Evolutionary conservation across 1,140 invertebrate species (phyloP), one percentile per base, ranked within the genome.

Genomic region (Drosophila equinoxialis): DNA sequence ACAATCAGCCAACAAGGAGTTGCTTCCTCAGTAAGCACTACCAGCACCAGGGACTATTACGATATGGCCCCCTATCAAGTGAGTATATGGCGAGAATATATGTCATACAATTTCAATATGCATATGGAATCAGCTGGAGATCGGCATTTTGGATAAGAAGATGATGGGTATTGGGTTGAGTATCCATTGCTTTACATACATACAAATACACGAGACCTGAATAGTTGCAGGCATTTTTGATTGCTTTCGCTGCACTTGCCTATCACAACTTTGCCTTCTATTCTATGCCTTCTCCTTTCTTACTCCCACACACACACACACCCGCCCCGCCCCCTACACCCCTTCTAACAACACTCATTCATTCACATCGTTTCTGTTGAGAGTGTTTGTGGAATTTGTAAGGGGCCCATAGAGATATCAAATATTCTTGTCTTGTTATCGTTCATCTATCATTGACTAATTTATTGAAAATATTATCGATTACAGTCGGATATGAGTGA

Each of bases 401-500:
- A 30, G 30, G 30, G 30, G 5, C 30, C 30, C 4, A 30, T 30
- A 30, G 26, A 30, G 3, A 30, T 37, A 23, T 60, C 13, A 10
- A 17, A 20, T 17, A 13, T 23, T 23, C 23, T 4, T 26, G 0
- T 26, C 23, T 20, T 26, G 10, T 13, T 14, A 23, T 23, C 20
- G 20, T 23, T 26, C 39, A 10, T 11, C 10, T 10, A 8, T 37
- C 35, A 30, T 6, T 30, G 30, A 30, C 30, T 30, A 30, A 30
- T 66, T 67, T 30, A 30, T 54, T 45, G 11, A n/a, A 39, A n/a
- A 1, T 6, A 30, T 14, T 69, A 55, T 14, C 7, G 20, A 39
- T 74, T 71, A 2, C 80, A 87, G 84, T 68, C 70, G 48, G 85
- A 84, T 20, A 87, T 87, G 84, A 89, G 80, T 54, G 84, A 87